These are phyloP conservation scores for Petrocephalus sullivani DNA, from an alignment of 2,797 vertebrate genomes.

Conservation along the genomic window DNA sequence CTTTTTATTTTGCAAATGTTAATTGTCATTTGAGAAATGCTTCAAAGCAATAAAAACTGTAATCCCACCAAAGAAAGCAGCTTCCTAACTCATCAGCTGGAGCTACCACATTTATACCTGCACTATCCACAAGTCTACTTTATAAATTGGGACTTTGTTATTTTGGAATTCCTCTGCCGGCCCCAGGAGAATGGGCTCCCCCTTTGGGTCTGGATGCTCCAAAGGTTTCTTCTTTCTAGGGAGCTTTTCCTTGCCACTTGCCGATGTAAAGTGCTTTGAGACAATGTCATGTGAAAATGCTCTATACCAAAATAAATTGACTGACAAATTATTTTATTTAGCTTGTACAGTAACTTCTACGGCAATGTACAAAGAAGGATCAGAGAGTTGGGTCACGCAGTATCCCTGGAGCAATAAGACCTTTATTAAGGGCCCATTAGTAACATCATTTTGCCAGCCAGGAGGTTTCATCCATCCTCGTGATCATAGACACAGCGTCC, in stretches of 20 bases:
- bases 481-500: neutral
- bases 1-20: no score
- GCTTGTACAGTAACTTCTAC: neutral
- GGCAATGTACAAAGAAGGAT: neutral
- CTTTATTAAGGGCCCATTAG: neutral
- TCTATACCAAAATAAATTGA: slow-evolving; percentile 3
- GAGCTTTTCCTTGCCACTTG: neutral
- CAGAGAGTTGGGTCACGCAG: neutral
- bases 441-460: neutral
- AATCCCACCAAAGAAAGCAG: neutral
- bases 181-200: neutral
- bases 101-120: neutral
- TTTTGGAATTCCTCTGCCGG: neutral
- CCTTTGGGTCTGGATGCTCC: neutral
- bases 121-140: neutral
- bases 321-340: slow-evolving; percentile 38
- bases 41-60: no score
- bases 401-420: neutral
- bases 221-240: neutral
- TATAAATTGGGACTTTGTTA: neutral
- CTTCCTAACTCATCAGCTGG: neutral
- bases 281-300: neutral
- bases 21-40: no score
- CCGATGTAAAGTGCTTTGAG: slow-evolving; percentile 22
- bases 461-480: neutral